These are phyloP conservation scores for Tuberolachnus salignus DNA, from an alignment of 2,888 invertebrate species.

Conservation along the genomic window DNA sequence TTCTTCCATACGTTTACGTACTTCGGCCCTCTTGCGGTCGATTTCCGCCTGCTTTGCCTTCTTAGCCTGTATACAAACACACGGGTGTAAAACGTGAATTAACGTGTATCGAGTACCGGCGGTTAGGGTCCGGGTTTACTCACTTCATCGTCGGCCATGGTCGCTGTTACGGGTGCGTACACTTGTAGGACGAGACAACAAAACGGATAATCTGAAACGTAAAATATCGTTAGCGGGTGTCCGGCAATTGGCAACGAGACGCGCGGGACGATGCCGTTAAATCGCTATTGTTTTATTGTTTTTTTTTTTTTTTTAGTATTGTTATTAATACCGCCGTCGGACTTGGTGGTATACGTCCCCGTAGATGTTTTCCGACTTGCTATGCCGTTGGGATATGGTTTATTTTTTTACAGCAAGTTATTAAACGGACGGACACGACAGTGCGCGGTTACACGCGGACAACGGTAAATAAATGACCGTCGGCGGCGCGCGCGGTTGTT, in stretches of 20 bases:
- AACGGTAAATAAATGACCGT: no score
- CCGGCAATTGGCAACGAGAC: no score
- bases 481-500: no score
- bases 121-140: neutral
- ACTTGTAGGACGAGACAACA: neutral
- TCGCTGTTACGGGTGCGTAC: neutral
- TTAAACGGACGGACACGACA: slow-evolving; percentile 2
- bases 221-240: no score
- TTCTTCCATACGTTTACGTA: slow-evolving; percentile 97
- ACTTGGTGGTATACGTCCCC: neutral
- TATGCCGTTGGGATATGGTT: slow-evolving; percentile 53
- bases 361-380: slow-evolving; percentile 45
- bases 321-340: neutral
- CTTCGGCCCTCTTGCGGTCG: slow-evolving; percentile 98
- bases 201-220: slow-evolving; percentile 24
- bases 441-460: no score
- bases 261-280: no score
- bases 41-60: slow-evolving; percentile 97
- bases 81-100: neutral
- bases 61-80: slow-evolving; percentile 70
- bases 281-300: neutral
- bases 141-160: slow-evolving; percentile 54
- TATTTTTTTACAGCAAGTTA: slow-evolving; percentile 52
- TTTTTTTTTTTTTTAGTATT: no score
- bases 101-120: no score